phyloP scores from a whole-genome alignment of 2,888 invertebrate genomes.

The Phorcus lineatus region DNA sequence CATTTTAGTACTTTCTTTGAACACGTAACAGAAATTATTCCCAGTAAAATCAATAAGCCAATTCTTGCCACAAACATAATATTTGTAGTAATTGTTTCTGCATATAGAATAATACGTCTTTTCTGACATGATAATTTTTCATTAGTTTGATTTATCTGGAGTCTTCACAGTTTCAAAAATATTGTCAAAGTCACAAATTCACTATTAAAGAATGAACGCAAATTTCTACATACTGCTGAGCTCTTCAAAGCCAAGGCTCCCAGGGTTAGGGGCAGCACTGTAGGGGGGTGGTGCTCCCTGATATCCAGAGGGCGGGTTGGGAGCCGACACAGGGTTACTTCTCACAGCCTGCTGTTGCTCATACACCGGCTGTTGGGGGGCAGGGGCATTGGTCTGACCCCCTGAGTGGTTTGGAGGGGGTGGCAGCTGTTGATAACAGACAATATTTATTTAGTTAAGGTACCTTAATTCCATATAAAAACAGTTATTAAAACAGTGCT shows the following conservation, averaged over 20 bases:
- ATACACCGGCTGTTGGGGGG: not conserved
- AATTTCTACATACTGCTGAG: constrained; percentile 32
- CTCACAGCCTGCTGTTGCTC: not conserved
- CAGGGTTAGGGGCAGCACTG: not conserved
- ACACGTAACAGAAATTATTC: no score
- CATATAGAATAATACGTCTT: no score
- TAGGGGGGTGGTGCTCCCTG: constrained; percentile 28
- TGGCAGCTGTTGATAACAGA: not conserved
- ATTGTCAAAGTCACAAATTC: no score
- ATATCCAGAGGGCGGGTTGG: constrained; percentile 12
- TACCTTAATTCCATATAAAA: not conserved
- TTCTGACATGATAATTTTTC: no score
- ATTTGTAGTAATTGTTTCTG: no score
- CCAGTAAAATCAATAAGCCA: no score
- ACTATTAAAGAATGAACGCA: no score
- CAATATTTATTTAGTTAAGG: not conserved
- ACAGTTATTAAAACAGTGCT: not conserved
- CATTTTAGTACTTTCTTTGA: no score
- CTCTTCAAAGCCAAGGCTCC: constrained; percentile 43
- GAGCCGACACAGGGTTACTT: constrained; percentile 12
- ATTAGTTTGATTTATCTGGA: no score
- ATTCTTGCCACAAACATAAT: no score
- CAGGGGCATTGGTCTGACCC: not conserved
- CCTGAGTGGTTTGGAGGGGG: not conserved
- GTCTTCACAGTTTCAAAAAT: no score